Evolutionary conservation across 2,888 invertebrate species (phyloP).

Genomic region (Nomada ruficornis): DNA sequence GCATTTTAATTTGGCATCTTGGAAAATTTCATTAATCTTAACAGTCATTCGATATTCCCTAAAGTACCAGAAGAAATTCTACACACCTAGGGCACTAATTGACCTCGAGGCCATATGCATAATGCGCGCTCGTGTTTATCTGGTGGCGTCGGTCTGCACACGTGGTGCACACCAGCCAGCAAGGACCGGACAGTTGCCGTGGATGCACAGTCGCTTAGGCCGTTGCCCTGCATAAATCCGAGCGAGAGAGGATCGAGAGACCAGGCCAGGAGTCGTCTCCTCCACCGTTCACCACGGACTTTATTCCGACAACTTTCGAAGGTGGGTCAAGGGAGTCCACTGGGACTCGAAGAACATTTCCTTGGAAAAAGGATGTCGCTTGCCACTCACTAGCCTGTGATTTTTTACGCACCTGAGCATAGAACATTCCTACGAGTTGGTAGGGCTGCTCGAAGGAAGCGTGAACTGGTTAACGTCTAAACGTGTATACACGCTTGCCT

Average conservation of each 20-base stretch:
- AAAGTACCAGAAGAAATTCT: neutral
- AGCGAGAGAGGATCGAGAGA: slow-evolving; percentile 65
- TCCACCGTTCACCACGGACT: slow-evolving; percentile 14
- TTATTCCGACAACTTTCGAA: slow-evolving; percentile 52
- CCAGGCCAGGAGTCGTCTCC: slow-evolving; percentile 31
- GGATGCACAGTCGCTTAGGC: slow-evolving; percentile 67
- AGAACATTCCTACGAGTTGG: neutral
- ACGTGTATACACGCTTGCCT: no score
- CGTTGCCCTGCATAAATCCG: slow-evolving; percentile 74
- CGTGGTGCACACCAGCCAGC: slow-evolving; percentile 48
- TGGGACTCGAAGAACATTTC: slow-evolving; percentile 15
- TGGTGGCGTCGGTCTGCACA: slow-evolving; percentile 26
- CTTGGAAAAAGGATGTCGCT: slow-evolving; percentile 6
- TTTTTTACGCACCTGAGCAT: neutral
- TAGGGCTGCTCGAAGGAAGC: neutral
- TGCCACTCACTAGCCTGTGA: slow-evolving; percentile 1
- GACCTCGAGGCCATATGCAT: slow-evolving; percentile 30
- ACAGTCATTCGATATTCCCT: no score
- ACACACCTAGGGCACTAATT: neutral
- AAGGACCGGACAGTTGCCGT: slow-evolving; percentile 50
- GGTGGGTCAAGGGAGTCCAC: slow-evolving; percentile 59
- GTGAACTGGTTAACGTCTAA: neutral
- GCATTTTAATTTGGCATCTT: no score
- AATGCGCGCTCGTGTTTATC: slow-evolving; percentile 37
- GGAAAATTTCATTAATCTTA: no score